Conservation (phyloP, 2,888 invertebrate genomes). For the Caenorhabditis sp. region DNA sequence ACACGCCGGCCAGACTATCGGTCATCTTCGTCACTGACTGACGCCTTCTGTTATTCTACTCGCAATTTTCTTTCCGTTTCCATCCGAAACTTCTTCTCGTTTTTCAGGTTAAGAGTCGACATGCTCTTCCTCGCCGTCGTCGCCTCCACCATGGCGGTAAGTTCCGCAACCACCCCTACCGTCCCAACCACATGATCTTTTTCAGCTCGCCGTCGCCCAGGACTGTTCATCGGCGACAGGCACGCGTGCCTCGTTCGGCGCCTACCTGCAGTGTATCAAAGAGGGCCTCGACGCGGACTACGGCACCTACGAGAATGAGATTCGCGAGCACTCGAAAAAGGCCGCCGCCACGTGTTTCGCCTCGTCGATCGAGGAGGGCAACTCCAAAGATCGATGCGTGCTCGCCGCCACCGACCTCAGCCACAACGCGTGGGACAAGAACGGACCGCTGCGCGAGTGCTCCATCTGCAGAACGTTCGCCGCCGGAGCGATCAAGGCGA, state of each 20-base stretch:
- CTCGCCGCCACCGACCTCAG: constrained; percentile 71
- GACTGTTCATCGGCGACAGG: constrained; percentile 66
- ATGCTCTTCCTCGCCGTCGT: constrained; percentile 48
- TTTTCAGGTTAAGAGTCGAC: constrained; percentile 36
- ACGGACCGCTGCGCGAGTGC: constrained; percentile 77
- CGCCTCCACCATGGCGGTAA: constrained; percentile 27
- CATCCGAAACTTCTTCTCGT: too few species aligned
- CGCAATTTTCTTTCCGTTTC: too few species aligned
- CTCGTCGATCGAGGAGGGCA: constrained; percentile 76
- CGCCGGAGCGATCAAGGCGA: constrained; percentile 78
- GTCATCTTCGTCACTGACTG: too few species aligned
- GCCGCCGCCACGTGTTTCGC: constrained; percentile 77
- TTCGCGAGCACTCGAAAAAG: constrained; percentile 73
- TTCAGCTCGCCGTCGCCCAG: constrained; percentile 61
- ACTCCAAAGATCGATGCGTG: constrained; percentile 76
- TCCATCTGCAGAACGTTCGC: constrained; percentile 79
- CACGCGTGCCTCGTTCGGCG: constrained; percentile 69
- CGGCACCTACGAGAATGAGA: constrained; percentile 73
- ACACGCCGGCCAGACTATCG: too few species aligned
- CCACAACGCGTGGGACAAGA: constrained; percentile 77
- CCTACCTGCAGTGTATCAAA: constrained; percentile 76
- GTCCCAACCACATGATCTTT: background rate
- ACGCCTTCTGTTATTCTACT: too few species aligned
- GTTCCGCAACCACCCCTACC: too few species aligned
- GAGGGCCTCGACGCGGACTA: constrained; percentile 76